Evolutionary conservation across 2,113 vertebrate species (phyloP), one percentile per base, ranked within the genome.

Genomic region (Nycticebus coucang): DNA sequence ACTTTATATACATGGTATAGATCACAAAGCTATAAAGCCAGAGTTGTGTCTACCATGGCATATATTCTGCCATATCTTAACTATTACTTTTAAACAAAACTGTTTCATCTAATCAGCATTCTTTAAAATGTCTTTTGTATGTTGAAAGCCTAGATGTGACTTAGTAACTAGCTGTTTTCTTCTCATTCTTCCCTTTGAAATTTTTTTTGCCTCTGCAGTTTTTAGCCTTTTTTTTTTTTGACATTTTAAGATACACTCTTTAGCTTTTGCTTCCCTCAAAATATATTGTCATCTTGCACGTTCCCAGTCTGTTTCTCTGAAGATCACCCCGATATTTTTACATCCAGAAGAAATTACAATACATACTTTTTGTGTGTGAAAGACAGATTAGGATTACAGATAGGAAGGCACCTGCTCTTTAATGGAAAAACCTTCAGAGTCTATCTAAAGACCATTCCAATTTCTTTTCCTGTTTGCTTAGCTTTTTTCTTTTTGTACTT

Each of bases 181-280:
- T 57, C 59, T 92, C 22, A 9, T 89, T 71, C 13, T 60, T 84
- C 80, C 53, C 19, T 85, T 88, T 45, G 60, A 64, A 41, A 50
- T 75, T 79, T 84, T 93, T 93, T 96, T 96, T 96, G 45, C 17
- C 18, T 55, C 88, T 93, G 30, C 53, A 50, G 35, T 60, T 71
- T 6, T n/a, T 35, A 57, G 17, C 26, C 62, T 68, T 71, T 96
- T 53, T 57, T 62, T 50, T 13, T 60, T 45, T 3, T 9, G 50
- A 26, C 6, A 68, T 79, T 82, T 89, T 86, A 69, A 17, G 35
- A 35, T 71, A 2, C 66, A 3, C 59, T 86, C 37, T 59, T 95
- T 75, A 78, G n/a, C 26, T 82, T 87, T 90, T 81, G 14, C 33
- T 62, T 83, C 60, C 74, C 22, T 94, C n/a, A 62, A 10, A 17